Evolutionary conservation across 2,888 invertebrate species (phyloP).

Genomic region (Margaritifera margaritifera): DNA sequence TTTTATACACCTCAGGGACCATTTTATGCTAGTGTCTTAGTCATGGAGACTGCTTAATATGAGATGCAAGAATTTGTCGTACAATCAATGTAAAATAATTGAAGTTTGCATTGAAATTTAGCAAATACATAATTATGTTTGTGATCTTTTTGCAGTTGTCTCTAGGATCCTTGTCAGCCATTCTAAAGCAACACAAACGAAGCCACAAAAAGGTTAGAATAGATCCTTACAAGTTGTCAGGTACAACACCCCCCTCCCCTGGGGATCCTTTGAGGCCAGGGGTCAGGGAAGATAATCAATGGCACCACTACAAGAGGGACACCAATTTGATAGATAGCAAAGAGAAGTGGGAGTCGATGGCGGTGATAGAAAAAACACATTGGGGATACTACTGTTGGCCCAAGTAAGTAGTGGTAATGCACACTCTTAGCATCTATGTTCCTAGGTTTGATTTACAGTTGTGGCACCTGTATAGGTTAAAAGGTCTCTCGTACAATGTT

Average conservation of each 20-base stretch:
- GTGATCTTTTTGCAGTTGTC: slow-evolving; percentile 75
- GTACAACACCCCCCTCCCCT: slow-evolving; percentile 24
- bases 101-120: slow-evolving; percentile 1
- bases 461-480: background rate
- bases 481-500: background rate
- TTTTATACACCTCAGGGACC: background rate
- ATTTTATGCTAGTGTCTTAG: background rate
- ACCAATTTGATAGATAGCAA: slow-evolving; percentile 78
- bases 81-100: background rate
- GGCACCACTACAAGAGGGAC: slow-evolving; percentile 82
- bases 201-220: slow-evolving; percentile 78
- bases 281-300: slow-evolving; percentile 82
- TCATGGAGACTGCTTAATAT: background rate
- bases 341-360: slow-evolving; percentile 83
- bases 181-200: slow-evolving; percentile 83
- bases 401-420: slow-evolving; percentile 56
- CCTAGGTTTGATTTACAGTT: background rate
- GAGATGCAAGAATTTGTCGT: background rate
- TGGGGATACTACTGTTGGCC: slow-evolving; percentile 78
- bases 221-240: slow-evolving; percentile 74
- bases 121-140: slow-evolving; percentile 14
- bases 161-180: slow-evolving; percentile 78
- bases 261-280: slow-evolving; percentile 47
- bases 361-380: slow-evolving; percentile 81
- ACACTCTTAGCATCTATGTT: background rate